Conservation (phyloP, 2,113 vertebrate genomes). For the Apistogramma diplotaenia region DNA sequence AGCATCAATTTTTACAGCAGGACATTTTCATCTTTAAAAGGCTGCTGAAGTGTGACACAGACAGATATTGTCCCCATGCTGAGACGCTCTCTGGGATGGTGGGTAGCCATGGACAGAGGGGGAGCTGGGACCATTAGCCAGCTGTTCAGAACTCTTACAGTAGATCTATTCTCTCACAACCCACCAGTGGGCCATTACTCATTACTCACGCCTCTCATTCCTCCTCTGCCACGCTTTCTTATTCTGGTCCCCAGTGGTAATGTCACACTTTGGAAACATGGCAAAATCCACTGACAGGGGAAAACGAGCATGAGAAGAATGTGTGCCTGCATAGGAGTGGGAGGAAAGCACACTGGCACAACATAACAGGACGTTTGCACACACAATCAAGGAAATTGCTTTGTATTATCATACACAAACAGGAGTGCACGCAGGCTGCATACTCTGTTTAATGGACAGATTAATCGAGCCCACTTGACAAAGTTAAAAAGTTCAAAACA, state of each 20-base stretch:
- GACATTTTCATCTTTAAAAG: not conserved
- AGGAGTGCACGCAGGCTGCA: not conserved
- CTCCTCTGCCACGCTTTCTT: constrained; percentile 38
- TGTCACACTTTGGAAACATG: constrained; percentile 41
- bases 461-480: not conserved
- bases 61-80: constrained; percentile 44
- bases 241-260: constrained; percentile 21
- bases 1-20: not conserved
- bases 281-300: constrained; percentile 7
- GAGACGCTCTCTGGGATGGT: constrained; percentile 42
- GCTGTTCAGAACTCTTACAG: constrained; percentile 64
- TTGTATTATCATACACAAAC: not conserved
- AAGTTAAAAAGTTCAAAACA: constrained; percentile 13
- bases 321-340: constrained; percentile 23
- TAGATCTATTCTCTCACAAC: constrained; percentile 64
- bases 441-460: not conserved
- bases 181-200: constrained; percentile 63
- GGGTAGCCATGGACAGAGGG: constrained; percentile 32
- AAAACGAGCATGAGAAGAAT: constrained; percentile 47
- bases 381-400: not conserved
- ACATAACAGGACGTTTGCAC: not conserved
- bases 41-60: constrained; percentile 28
- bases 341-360: constrained; percentile 24
- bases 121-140: constrained; percentile 53
- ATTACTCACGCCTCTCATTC: constrained; percentile 55